These are phyloP conservation scores for Auanema freiburgensis DNA, from an alignment of 2,888 invertebrate genomes.

Conservation along the genomic window DNA sequence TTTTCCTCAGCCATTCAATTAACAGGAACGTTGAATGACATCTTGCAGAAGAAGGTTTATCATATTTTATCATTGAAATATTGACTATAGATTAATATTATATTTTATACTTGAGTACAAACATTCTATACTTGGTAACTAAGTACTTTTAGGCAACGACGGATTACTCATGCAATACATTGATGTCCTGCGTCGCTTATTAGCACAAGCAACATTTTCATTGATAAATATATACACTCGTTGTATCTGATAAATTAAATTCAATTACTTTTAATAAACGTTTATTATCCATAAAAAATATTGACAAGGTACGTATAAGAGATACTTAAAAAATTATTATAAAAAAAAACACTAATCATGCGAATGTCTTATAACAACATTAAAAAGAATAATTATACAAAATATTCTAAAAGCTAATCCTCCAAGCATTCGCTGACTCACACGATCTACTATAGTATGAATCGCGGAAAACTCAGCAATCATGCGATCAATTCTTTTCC, in stretches of 20 bases:
- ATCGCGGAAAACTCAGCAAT: conserved; percentile 9
- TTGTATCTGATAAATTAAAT: too few species aligned
- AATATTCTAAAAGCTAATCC: too few species aligned
- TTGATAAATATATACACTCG: too few species aligned
- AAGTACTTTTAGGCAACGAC: too few species aligned
- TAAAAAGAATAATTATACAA: conserved; percentile 5
- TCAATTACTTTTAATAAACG: too few species aligned
- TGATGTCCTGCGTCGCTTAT: too few species aligned
- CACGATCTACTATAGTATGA: conserved; percentile 9
- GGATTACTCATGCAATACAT: too few species aligned
- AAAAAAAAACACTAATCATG: conserved; percentile 1
- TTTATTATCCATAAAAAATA: conserved; percentile 5
- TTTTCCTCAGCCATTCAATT: neutral
- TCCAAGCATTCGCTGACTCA: too few species aligned
- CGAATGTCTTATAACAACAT: neutral
- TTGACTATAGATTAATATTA: too few species aligned
- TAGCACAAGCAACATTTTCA: too few species aligned
- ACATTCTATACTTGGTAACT: too few species aligned
- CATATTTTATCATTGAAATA: neutral
- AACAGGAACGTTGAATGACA: neutral
- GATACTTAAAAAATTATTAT: conserved; percentile 2
- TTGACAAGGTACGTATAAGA: conserved; percentile 5
- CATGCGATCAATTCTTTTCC: conserved; percentile 13
- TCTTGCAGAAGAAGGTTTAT: conserved; percentile 2
- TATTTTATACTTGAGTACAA: too few species aligned